These are phyloP conservation scores for Akabosia matsudoensis DNA, from an alignment of 1,140 invertebrate genomes.

Conservation along the genomic window DNA sequence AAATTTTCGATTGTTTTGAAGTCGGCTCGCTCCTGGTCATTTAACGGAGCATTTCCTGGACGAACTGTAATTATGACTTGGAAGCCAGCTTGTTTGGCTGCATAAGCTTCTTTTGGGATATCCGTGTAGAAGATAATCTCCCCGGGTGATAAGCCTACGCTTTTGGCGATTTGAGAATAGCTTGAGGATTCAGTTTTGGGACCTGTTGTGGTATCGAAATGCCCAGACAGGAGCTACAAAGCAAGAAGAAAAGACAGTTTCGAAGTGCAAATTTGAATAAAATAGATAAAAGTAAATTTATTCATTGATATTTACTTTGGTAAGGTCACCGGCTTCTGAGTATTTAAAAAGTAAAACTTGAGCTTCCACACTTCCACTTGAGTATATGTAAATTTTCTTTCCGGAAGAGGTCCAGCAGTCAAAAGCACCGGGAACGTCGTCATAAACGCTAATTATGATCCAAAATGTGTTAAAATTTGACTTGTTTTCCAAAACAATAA, in stretches of 20 bases:
- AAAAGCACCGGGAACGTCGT: slow-evolving; percentile 73
- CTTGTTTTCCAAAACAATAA: neutral
- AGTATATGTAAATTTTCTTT: slow-evolving; percentile 79
- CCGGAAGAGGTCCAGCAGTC: slow-evolving; percentile 64
- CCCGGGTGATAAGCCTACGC: slow-evolving; percentile 61
- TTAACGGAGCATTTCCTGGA: slow-evolving; percentile 69
- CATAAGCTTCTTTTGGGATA: slow-evolving; percentile 73
- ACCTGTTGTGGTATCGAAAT: slow-evolving; percentile 84
- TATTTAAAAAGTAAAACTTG: slow-evolving; percentile 84
- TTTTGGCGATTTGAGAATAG: slow-evolving; percentile 70
- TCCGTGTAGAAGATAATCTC: slow-evolving; percentile 83
- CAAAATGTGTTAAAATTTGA: neutral
- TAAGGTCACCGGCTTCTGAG: slow-evolving; percentile 71
- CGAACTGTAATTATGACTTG: slow-evolving; percentile 65
- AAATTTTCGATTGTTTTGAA: slow-evolving; percentile 52
- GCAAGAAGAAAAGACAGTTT: neutral
- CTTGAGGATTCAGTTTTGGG: slow-evolving; percentile 69
- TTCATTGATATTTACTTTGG: slow-evolving; percentile 54
- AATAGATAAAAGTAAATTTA: neutral
- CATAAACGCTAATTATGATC: slow-evolving; percentile 69
- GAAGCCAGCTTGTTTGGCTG: slow-evolving; percentile 71
- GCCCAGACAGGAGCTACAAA: slow-evolving; percentile 66
- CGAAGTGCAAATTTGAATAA: neutral
- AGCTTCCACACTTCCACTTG: slow-evolving; percentile 84
- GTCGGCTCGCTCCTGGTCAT: slow-evolving; percentile 58